Evolutionary conservation across 2,888 invertebrate species (phyloP).

Genomic region (Cryptocephalus moraei): DNA sequence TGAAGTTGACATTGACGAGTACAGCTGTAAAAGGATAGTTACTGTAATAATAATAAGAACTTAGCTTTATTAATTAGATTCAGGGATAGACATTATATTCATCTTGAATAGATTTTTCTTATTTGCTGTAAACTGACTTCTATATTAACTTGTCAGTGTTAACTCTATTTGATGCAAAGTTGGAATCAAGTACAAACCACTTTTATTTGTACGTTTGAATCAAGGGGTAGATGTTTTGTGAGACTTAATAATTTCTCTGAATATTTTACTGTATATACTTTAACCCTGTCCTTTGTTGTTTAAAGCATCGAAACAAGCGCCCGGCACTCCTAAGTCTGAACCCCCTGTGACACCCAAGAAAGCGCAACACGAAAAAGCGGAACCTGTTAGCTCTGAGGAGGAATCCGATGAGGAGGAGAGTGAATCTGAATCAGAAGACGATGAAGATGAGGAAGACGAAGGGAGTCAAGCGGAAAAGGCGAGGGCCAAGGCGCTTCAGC

Average conservation of each 20-base stretch:
- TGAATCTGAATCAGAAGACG: slow-evolving; percentile 47
- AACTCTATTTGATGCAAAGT: no score
- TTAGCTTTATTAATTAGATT: no score
- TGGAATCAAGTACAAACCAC: no score
- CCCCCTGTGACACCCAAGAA: slow-evolving; percentile 1
- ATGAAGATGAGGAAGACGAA: slow-evolving; percentile 53
- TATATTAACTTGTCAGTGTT: no score
- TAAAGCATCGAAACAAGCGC: not conserved
- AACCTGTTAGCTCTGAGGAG: slow-evolving; percentile 24
- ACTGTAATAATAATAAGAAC: no score
- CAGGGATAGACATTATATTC: no score
- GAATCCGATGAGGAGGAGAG: slow-evolving; percentile 31
- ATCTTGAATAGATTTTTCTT: no score
- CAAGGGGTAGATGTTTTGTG: no score
- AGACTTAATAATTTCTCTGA: not conserved
- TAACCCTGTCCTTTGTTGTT: not conserved
- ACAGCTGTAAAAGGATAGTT: no score
- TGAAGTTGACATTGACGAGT: no score
- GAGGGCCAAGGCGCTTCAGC: slow-evolving; percentile 57
- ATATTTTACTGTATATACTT: not conserved
- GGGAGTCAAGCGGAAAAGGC: slow-evolving; percentile 68
- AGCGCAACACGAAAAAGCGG: slow-evolving; percentile 18
- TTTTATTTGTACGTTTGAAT: no score
- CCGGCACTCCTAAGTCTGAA: not conserved
- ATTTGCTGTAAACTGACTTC: no score